phyloP scores from a whole-genome alignment of 2,113 vertebrate species.

The Pygathrix nemaeus region DNA sequence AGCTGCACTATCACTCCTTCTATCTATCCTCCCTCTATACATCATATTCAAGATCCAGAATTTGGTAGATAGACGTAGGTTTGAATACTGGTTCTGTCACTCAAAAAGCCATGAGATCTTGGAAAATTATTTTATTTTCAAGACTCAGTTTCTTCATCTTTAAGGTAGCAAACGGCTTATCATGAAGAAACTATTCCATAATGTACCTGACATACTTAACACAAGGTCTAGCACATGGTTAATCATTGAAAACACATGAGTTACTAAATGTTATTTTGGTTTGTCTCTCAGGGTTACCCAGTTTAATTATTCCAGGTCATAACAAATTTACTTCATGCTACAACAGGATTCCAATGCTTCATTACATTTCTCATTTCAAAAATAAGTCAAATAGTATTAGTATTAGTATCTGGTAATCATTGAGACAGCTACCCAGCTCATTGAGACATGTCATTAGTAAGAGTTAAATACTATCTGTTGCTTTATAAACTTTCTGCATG shows the following conservation, averaged over 20 bases:
- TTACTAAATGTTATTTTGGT: not conserved
- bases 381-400: conserved; percentile 3
- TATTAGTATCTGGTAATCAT: not conserved
- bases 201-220: not conserved
- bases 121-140: not conserved
- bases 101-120: not conserved
- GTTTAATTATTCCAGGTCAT: not conserved
- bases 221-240: not conserved
- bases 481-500: conserved; percentile 47
- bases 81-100: not conserved
- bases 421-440: not conserved
- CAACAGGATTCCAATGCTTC: not conserved
- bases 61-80: not conserved
- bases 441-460: not conserved
- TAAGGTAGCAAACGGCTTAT: not conserved
- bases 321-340: not conserved
- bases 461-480: conserved; percentile 37
- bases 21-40: not conserved
- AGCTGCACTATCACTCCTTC: not conserved
- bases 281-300: not conserved
- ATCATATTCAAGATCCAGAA: not conserved
- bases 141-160: not conserved
- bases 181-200: not conserved
- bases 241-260: not conserved
- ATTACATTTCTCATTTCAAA: not conserved